Conservation (phyloP, 2,888 invertebrate species). For the Caenorhabditis afra region DNA sequence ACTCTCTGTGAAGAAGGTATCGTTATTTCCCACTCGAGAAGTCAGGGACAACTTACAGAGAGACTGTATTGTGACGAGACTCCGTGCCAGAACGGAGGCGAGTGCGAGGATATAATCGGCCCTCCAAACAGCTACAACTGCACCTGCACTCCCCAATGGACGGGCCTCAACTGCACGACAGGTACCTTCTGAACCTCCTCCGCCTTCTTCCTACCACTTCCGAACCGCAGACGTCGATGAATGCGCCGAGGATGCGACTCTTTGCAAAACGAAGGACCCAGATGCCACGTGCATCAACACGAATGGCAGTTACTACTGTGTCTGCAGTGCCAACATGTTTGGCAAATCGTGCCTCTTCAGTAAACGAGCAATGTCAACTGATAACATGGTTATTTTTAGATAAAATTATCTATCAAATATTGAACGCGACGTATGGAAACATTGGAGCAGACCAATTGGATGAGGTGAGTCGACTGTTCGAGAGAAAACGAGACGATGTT, state of each 20-base stretch:
- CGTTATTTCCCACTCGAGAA: too few relatives aligned
- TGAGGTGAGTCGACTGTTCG: constrained; percentile 1
- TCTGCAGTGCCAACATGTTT: constrained; percentile 47
- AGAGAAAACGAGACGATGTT: constrained; percentile 9
- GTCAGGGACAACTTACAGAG: too few relatives aligned
- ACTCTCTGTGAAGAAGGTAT: constrained; percentile 41
- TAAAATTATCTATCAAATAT: constrained; percentile 56
- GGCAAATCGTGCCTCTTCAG: constrained; percentile 48
- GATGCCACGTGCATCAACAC: constrained; percentile 56
- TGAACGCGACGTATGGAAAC: constrained; percentile 53
- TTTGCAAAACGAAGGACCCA: constrained; percentile 51
- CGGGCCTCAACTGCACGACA: constrained; percentile 37
- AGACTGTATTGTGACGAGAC: constrained; percentile 36
- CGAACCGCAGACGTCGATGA: constrained; percentile 45
- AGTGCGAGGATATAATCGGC: constrained; percentile 52
- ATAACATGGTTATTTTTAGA: constrained; percentile 15
- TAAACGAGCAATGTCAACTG: not conserved
- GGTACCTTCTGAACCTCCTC: too few relatives aligned
- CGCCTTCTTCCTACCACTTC: too few relatives aligned
- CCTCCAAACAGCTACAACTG: constrained; percentile 57
- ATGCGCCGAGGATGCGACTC: constrained; percentile 41
- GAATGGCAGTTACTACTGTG: constrained; percentile 56
- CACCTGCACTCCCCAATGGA: constrained; percentile 54
- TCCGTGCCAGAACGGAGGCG: constrained; percentile 57
- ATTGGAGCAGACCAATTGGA: constrained; percentile 42